A percentile compares a stretch with the other conserved stretches of the same genome.
These are phyloP conservation scores for Amiota mariae DNA, from an alignment of 2,888 invertebrate species.

Conservation along the genomic window DNA sequence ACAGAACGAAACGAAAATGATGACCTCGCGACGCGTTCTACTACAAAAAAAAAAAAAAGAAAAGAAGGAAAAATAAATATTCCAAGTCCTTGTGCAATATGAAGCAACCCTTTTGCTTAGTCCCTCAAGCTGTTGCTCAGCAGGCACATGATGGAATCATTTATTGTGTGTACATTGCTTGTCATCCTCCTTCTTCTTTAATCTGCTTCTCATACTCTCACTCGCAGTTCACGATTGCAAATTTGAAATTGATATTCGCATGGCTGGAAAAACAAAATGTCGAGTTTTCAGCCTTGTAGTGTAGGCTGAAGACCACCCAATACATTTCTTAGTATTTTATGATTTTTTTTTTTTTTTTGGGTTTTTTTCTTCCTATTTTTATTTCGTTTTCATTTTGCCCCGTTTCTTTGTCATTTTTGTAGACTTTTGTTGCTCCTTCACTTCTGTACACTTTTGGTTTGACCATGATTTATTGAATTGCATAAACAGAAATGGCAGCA, in stretches of 20 bases:
- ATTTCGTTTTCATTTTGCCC: conserved; percentile 33
- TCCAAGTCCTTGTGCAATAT: too few species aligned
- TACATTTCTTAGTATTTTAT: background rate
- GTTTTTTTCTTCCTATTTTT: conserved; percentile 48
- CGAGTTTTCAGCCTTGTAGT: conserved; percentile 46
- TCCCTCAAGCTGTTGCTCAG: conserved; percentile 4
- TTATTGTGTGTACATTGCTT: background rate
- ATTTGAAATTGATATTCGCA: conserved; percentile 71
- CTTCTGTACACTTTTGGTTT: conserved; percentile 40
- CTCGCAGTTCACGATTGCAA: conserved; percentile 49
- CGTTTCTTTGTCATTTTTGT: background rate
- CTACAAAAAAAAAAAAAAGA: too few species aligned
- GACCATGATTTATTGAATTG: conserved; percentile 71
- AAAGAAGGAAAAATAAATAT: too few species aligned
- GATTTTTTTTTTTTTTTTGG: conserved; percentile 46
- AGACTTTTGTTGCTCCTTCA: conserved; percentile 34
- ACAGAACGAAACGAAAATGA: too few species aligned
- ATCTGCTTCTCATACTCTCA: too few species aligned
- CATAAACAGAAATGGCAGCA: conserved; percentile 71
- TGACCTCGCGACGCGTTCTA: too few species aligned
- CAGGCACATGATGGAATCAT: background rate
- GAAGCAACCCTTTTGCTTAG: too few species aligned
- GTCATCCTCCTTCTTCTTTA: background rate
- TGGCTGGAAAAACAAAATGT: conserved; percentile 57
- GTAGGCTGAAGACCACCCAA: background rate